Base-by-base conservation (phyloP, 1,140 invertebrate genomes). In the Arion vulgaris region DNA sequence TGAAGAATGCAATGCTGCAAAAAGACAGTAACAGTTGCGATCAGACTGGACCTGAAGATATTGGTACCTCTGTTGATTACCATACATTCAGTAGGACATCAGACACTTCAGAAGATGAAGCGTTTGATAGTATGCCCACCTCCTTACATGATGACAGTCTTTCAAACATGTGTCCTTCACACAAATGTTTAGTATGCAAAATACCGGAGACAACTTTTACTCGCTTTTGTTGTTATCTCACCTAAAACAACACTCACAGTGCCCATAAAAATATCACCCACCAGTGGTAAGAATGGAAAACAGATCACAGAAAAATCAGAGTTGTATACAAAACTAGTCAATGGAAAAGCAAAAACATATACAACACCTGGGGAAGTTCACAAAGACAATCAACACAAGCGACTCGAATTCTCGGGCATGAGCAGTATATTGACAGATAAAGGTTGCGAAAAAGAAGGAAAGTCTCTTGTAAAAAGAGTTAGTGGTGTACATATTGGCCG, bases 401-500 rank as follows among this genome's bases (percentile, higher is more conserved):
- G 73, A 53, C 23, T 5, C 13, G 45, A 75, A 51, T 75, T 49
- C 34, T 75, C 73, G 32, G 73, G 73, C 26, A 75, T 75, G 41
- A 51, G 73, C 32, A 45, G 11, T 28, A 74, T 74, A 15, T 28
- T 74, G n/a, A 74, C 72, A 74, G 73, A 75, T 34, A 75, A 75
- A 53, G 73, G 41, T 26, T 75, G 41, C 23, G 73, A 34, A 17
- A 75, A 75, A 51, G 73, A 75, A 53, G 73, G 39, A 9, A 49
- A 13, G 28, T 49, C 45, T 51, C 1, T 75, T 1, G 73, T 53
- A 15, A 75, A 75, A 34, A 45, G 78, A 41, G 13, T 80, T 17
- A 38, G 62, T 19, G 80, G 80, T 34, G 39, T 81, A 15, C 57
- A 81, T 51, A 57, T 81, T 28, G 80, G 80, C 9, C n/a, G 71